Base-by-base conservation (phyloP, 2,797 vertebrate genomes). In the Spinibarbus caldwelli region DNA sequence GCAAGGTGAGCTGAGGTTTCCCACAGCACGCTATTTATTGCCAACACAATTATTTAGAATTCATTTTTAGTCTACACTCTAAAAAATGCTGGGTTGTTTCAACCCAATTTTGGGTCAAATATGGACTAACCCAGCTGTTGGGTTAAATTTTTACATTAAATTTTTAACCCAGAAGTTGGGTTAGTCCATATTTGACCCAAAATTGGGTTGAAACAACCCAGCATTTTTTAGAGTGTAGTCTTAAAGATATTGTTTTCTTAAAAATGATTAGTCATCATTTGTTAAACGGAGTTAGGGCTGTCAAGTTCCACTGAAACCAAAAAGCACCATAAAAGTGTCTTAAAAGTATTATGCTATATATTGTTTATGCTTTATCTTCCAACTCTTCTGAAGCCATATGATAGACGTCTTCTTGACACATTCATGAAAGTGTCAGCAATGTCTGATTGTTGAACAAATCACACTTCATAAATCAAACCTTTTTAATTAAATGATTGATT, bases 1-100 rank as follows among this genome's bases (percentile, higher is more conserved):
- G 97, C 93, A 99, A 98, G 97, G 98, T 99, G 84, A 76, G 54
- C 23, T 45, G 43, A 84, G 43, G 47, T 49, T 84, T 71, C 57
- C 17, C 21, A 47, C 21, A 23, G 6, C n/a, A 38, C 0, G 7
- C 2, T 12, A 17, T 66, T 47, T 17, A 62, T 23, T 12, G 21
- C 8, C 14, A 36, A 36, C 11, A 59, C n/a, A 59, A 77, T 17
- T 38, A 26, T 21, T 41, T 19, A 17, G 6, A 31, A 19, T 34
- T 34, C 15, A 14, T 41, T 10, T 31, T 57, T 38, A 59, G 23
- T 77, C 21, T 59, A n/a, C n/a, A n/a, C n/a, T n/a, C n/a, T n/a
- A n/a, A n/a, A n/a, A n/a, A n/a, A n/a, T n/a, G n/a, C n/a, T n/a
- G n/a, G n/a, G n/a, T n/a, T n/a, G n/a, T n/a, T n/a, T n/a, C n/a